phyloP scores from a whole-genome alignment of 2,888 invertebrate species.

The Chrysina gloriosa region DNA sequence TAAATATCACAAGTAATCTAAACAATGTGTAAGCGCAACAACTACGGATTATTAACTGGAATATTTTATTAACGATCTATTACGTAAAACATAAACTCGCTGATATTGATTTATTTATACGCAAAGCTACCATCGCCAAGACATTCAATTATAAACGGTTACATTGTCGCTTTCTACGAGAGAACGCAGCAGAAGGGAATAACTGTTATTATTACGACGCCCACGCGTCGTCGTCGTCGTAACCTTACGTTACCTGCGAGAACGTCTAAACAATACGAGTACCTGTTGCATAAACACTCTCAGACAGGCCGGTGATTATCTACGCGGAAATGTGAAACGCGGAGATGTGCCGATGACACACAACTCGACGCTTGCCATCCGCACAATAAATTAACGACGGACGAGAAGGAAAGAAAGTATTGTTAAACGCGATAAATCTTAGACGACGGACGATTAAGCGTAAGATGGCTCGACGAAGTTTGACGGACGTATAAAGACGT shows the following conservation, averaged over 20 bases:
- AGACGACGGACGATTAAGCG: background rate
- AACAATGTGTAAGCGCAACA: no score
- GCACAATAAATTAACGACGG: constrained; percentile 7
- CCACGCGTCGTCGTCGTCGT: no score
- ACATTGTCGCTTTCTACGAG: constrained; percentile 8
- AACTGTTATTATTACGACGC: constrained; percentile 14
- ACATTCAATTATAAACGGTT: background rate
- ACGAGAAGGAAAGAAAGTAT: background rate
- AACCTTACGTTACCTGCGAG: no score
- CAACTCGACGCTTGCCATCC: background rate
- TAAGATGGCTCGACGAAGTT: background rate
- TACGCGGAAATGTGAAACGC: background rate
- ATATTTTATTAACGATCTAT: no score
- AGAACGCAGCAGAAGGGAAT: constrained; percentile 6
- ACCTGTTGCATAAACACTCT: constrained; percentile 14
- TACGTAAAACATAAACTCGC: no score
- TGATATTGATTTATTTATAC: no score
- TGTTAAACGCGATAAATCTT: constrained; percentile 18
- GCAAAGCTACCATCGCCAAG: background rate
- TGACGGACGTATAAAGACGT: background rate
- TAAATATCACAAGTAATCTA: no score
- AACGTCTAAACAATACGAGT: constrained; percentile 4
- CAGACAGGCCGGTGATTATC: constrained; percentile 17
- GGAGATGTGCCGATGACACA: constrained; percentile 25
- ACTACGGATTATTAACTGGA: no score